phyloP scores from a whole-genome alignment of 1,140 invertebrate species.

The Aleiodes sp. region DNA sequence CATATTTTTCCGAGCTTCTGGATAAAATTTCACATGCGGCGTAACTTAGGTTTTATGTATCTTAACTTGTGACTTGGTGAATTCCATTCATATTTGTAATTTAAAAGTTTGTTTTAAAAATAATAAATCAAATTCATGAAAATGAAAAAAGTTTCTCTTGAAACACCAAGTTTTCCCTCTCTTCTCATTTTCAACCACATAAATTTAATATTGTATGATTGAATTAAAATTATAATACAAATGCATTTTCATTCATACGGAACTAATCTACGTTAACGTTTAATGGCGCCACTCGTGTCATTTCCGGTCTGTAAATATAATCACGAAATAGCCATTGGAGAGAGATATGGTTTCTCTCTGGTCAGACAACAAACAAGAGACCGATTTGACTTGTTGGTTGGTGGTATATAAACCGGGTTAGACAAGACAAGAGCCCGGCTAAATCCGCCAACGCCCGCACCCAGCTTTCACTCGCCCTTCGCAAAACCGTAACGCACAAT shows the following conservation, averaged over 20 bases:
- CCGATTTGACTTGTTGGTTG: too few relatives aligned
- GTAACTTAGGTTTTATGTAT: slow-evolving; percentile 10
- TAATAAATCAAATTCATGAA: not conserved
- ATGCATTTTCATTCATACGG: too few relatives aligned
- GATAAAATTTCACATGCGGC: slow-evolving; percentile 30
- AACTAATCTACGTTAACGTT: not conserved
- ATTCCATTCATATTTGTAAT: slow-evolving; percentile 27
- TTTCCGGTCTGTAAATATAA: not conserved
- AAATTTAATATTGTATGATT: too few relatives aligned
- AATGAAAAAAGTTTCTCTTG: too few relatives aligned
- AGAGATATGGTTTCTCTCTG: not conserved
- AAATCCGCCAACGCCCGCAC: not conserved
- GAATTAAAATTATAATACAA: too few relatives aligned
- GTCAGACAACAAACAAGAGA: not conserved
- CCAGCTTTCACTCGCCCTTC: slow-evolving; percentile 1
- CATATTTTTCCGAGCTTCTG: slow-evolving; percentile 11
- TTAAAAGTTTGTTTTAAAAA: not conserved
- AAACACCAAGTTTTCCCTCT: not conserved
- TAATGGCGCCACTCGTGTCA: not conserved
- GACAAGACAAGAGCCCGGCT: not conserved
- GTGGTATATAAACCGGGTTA: not conserved
- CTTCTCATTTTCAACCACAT: too few relatives aligned
- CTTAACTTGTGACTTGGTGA: not conserved
- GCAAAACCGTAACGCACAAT: slow-evolving; percentile 4
- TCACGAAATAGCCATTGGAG: not conserved